Base-by-base conservation (phyloP, 2,113 vertebrate species). In the Heliornis fulica region DNA sequence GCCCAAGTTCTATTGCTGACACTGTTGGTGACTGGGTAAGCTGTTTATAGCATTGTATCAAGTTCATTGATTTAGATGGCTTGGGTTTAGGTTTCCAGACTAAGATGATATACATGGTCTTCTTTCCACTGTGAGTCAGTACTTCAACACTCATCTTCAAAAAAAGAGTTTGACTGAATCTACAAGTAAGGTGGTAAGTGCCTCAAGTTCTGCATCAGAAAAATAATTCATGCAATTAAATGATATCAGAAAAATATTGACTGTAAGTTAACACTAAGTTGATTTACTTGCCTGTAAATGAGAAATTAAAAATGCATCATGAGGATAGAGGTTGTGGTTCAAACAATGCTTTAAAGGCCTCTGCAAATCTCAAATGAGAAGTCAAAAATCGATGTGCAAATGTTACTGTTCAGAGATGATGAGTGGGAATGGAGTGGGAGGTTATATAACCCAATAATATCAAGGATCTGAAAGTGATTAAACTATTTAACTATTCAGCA, bases 391-490 rank as follows among this genome's bases (percentile, higher is more conserved):
- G 56, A 65, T 5, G 18, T 43, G 59, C 61, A 89, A 84, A 87
- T 80, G 89, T 78, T 95, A 75, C 56, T 38, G n/a, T 78, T 68
- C 31, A 68, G 38, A 88, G 65, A 81, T 72, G 54, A 88, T 68
- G 85, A 95, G 79, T 96, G 80, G 66, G 74, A 93, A 95, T 83
- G 74, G 83, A 91, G 93, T 91, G 68, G 94, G 89, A 97, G 94
- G 83, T 91, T 97, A 92, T 63, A 93, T 89, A 95, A 95, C 87
- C 77, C 57, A 72, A 91, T 93, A 90, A 87, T 89, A 93, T 96
- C 90, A 93, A 92, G 65, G 54, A 90, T 79, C 74, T 79, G 53
- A 87, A 88, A 66, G 77, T 94, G 61, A 84, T 93, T 93, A 92
- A 92, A 83, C 87, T 83, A 75, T 87, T 92, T 88, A 94, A 82